Base-by-base conservation (phyloP, 2,113 vertebrate species). In the Galeopterus variegatus region DNA sequence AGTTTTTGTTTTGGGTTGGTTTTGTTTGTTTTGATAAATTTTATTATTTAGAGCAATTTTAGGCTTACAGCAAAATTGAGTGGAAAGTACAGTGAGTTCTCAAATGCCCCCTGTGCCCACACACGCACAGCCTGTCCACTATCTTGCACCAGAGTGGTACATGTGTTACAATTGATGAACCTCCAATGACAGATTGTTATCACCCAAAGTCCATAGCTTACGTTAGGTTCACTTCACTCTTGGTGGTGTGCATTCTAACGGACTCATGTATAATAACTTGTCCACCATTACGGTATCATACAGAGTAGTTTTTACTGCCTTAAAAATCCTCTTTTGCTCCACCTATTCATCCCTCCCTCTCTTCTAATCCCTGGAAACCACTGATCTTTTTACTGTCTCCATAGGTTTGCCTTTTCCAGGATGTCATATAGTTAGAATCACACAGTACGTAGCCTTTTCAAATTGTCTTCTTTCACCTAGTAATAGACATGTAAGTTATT, bases 31-130 rank as follows among this genome's bases (percentile, higher is more conserved):
- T 69, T 17, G 2, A 41, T 54, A 83, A 48, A 48, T 48, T 48
- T 50, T 50, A 17, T 26, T 77, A 87, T 86, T 73, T 24, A 76
- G 18, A 62, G 45, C 64, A 79, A 45, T 56, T 72, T 79, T 45
- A 72, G 64, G 54, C 81, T 73, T 65, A 33, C 19, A 87, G 58
- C 48, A 95, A 95, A 95, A 81, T 6, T 41, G 82, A 56, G n/a
- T 50, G 72, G 67, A 80, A 73, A 70, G 83, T 64, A 18, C 41
- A 14, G 50, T 5, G 28, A 73, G 83, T 75, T 65, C 45, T 50
- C 36, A 17, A 11, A 6, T 48, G 24, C 26, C 28, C 21, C 18
- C 48, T 54, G 17, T 65, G 36, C 3, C 50, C 18, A 13, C 8
- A 2, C 33, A 5, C 7, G 11, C 41, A 18, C 41, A 60, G 13